Percentiles rank a stretch among this genome's conserved stretches.
These are phyloP conservation scores for Neelides sp. DNA, from an alignment of 1,140 invertebrate genomes.

Conservation along the genomic window DNA sequence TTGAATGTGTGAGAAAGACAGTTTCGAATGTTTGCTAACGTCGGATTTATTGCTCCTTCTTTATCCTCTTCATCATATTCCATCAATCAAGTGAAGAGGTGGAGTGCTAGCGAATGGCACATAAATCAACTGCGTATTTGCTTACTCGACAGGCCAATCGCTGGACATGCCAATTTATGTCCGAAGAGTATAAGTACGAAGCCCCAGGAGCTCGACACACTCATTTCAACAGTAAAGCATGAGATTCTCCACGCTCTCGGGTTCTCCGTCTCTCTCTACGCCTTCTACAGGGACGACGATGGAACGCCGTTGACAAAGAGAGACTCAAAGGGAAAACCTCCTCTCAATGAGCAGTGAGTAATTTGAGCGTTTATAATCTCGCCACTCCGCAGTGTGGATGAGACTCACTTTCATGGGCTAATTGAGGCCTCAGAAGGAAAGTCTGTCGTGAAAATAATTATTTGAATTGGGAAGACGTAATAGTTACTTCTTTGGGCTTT, in stretches of 20 bases:
- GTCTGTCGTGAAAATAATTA: no score
- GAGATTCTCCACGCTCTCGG: conserved; percentile 96
- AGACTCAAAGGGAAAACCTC: conserved; percentile 72
- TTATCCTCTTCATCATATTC: no score
- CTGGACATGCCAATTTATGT: conserved; percentile 95
- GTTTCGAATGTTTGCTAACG: no score
- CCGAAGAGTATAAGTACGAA: conserved; percentile 89
- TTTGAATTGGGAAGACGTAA: not conserved
- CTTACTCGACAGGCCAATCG: conserved; percentile 70
- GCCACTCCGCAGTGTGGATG: not conserved
- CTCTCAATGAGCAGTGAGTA: conserved; percentile 71
- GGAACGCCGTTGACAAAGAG: conserved; percentile 73
- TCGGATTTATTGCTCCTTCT: no score
- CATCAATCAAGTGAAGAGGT: no score
- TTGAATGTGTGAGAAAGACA: no score
- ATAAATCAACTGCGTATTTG: no score
- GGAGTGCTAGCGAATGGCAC: no score
- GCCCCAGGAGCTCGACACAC: conserved; percentile 77
- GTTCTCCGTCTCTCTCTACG: conserved; percentile 88
- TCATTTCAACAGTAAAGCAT: conserved; percentile 94
- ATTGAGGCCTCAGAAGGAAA: not conserved
- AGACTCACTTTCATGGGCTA: not conserved
- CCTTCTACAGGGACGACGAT: conserved; percentile 76
- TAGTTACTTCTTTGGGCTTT: not conserved
- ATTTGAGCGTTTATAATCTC: conserved; percentile 9